phyloP scores from a whole-genome alignment of 2,888 invertebrate species.

The Tenthredo distinguenda region DNA sequence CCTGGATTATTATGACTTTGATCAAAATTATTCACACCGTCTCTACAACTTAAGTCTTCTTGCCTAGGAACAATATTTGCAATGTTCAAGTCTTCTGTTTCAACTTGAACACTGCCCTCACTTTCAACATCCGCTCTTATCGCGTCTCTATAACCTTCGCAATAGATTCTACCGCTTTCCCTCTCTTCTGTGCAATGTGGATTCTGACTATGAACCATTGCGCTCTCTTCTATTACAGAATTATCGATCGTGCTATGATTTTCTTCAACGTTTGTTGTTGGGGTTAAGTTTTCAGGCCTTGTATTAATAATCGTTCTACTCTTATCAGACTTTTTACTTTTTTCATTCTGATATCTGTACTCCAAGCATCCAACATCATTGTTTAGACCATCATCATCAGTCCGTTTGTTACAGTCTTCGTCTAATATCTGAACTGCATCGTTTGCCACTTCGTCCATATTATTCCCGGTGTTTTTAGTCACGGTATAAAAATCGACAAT shows the following conservation, averaged over 20 bases:
- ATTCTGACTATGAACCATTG: constrained; percentile 33
- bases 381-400: constrained; percentile 22
- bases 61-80: constrained; percentile 41
- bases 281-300: constrained; percentile 57
- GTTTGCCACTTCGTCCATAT: constrained; percentile 76
- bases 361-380: constrained; percentile 20
- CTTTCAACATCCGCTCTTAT: not conserved
- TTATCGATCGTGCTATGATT: constrained; percentile 51
- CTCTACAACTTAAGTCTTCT: constrained; percentile 19
- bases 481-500: constrained; percentile 79
- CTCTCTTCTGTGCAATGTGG: constrained; percentile 17
- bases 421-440: constrained; percentile 72
- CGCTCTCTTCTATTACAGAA: constrained; percentile 49
- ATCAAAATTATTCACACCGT: constrained; percentile 10
- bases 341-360: constrained; percentile 45
- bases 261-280: constrained; percentile 49
- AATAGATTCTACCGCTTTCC: constrained; percentile 21
- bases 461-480: constrained; percentile 73
- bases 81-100: not conserved
- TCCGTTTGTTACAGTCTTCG: constrained; percentile 59
- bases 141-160: constrained; percentile 40
- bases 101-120: not conserved
- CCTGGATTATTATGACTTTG: constrained; percentile 43
- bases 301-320: constrained; percentile 45
- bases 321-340: constrained; percentile 27